Conservation (phyloP, 2,113 vertebrate genomes). For the Mirza zaza region DNA sequence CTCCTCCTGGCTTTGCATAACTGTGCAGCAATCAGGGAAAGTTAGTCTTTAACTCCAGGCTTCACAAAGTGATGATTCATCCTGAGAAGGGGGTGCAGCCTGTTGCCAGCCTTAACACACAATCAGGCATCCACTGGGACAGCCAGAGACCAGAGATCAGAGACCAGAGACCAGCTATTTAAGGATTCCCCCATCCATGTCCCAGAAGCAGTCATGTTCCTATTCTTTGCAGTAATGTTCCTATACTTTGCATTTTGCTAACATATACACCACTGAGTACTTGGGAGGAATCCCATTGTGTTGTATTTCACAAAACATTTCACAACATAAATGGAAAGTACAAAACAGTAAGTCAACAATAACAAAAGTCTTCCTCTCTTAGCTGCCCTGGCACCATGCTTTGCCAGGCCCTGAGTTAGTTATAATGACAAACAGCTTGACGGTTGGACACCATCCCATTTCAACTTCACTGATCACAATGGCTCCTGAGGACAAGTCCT, state of each 20-base stretch:
- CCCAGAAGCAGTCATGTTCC: not conserved
- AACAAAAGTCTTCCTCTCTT: not conserved
- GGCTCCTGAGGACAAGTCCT: conserved; percentile 62
- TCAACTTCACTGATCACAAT: conserved; percentile 20
- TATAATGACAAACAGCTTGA: conserved; percentile 52
- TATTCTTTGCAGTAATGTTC: too few relatives aligned
- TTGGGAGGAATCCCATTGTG: not conserved
- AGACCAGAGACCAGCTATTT: conserved; percentile 52
- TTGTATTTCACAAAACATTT: conserved; percentile 28
- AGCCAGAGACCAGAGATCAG: conserved; percentile 56
- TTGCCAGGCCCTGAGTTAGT: not conserved
- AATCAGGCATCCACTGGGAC: conserved; percentile 68
- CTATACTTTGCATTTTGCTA: not conserved
- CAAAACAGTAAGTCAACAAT: not conserved
- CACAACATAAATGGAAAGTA: conserved; percentile 28
- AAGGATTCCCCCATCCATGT: not conserved
- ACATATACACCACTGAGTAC: not conserved
- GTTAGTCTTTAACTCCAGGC: conserved; percentile 58
- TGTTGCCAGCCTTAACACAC: conserved; percentile 69
- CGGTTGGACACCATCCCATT: conserved; percentile 36
- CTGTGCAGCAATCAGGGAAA: not conserved
- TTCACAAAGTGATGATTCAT: conserved; percentile 80
- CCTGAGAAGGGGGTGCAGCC: conserved; percentile 56
- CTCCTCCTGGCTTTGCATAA: not conserved
- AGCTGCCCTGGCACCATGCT: not conserved